Percentiles rank a stretch among this genome's conserved stretches.
Evolutionary conservation across 2,888 invertebrate genomes (phyloP).

Genomic region (Volucella inanis): DNA sequence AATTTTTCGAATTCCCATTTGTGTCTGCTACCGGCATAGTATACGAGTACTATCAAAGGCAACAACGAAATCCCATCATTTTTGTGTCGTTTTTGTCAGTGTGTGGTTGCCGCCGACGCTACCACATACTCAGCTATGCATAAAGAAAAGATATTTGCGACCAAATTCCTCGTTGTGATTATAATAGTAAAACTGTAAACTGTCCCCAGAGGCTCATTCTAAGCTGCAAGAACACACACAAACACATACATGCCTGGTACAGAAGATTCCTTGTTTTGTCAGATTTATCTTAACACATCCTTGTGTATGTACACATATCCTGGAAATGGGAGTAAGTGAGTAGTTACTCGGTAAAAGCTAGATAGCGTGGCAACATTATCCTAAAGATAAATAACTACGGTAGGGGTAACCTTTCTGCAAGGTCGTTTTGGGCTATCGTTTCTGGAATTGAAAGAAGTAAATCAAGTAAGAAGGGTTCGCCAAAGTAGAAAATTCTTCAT

Average conservation of each 20-base stretch:
- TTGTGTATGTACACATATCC: neutral
- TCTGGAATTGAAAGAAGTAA: conserved; percentile 39
- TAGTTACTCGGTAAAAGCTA: neutral
- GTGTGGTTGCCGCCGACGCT: neutral
- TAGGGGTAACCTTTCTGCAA: conserved; percentile 50
- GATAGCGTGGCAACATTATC: conserved; percentile 43
- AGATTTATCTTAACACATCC: conserved; percentile 22
- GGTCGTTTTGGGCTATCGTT: conserved; percentile 31
- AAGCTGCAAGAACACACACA: neutral
- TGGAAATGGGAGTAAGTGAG: too few relatives aligned
- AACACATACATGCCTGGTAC: conserved; percentile 14
- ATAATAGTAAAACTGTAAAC: conserved; percentile 28
- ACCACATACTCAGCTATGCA: conserved; percentile 18
- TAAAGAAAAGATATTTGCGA: conserved; percentile 52
- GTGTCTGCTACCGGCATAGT: neutral
- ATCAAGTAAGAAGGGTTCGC: conserved; percentile 43
- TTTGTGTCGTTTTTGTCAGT: neutral
- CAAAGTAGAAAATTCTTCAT: conserved; percentile 6
- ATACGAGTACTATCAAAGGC: neutral
- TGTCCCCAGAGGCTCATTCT: conserved; percentile 37
- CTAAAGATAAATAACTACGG: conserved; percentile 48
- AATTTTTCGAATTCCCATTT: conserved; percentile 16
- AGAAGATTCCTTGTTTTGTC: conserved; percentile 6
- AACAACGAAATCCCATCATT: neutral
- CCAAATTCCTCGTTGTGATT: conserved; percentile 56